A percentile compares a stretch with the other conserved stretches of the same genome.
Conservation (phyloP, 2,797 vertebrate species). For the Myripristis murdjan region DNA sequence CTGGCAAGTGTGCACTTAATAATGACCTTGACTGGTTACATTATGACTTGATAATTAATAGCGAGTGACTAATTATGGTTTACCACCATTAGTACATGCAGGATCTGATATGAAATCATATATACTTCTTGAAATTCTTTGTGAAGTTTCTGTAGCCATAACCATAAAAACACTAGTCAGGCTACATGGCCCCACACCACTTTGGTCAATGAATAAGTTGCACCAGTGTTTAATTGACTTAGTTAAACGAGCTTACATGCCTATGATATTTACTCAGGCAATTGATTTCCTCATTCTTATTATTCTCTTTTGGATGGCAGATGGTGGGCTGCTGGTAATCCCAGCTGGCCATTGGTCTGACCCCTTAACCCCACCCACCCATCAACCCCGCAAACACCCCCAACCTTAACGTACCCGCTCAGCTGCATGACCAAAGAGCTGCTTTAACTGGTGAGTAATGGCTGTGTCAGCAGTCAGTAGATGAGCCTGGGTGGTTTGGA, state of each 20-base stretch:
- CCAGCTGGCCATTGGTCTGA: constrained; percentile 73
- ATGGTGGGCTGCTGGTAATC: constrained; percentile 89
- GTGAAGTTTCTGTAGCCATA: too few species aligned
- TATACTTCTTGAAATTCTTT: too few species aligned
- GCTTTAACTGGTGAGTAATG: constrained; percentile 74
- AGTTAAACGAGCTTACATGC: constrained; percentile 48
- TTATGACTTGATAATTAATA: too few species aligned
- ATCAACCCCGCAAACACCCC: constrained; percentile 1
- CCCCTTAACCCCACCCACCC: constrained; percentile 70
- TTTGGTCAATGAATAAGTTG: too few species aligned
- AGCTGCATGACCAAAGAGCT: constrained; percentile 65
- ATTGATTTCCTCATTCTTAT: constrained; percentile 84
- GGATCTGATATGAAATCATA: too few species aligned
- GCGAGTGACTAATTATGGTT: too few species aligned
- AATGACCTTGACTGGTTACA: too few species aligned
- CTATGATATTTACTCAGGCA: constrained; percentile 81
- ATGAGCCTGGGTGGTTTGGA: constrained; percentile 58
- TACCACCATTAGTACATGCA: too few species aligned
- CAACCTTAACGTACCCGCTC: constrained; percentile 62
- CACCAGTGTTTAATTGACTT: constrained; percentile 37
- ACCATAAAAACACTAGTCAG: too few species aligned
- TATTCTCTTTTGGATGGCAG: constrained; percentile 82
- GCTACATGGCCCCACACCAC: too few species aligned
- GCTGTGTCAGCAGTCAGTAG: constrained; percentile 81
- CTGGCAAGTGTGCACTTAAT: too few species aligned